A percentile compares a stretch with the other conserved stretches of the same genome.
Conservation (phyloP, 2,113 vertebrate species). For the Strix uralensis region DNA sequence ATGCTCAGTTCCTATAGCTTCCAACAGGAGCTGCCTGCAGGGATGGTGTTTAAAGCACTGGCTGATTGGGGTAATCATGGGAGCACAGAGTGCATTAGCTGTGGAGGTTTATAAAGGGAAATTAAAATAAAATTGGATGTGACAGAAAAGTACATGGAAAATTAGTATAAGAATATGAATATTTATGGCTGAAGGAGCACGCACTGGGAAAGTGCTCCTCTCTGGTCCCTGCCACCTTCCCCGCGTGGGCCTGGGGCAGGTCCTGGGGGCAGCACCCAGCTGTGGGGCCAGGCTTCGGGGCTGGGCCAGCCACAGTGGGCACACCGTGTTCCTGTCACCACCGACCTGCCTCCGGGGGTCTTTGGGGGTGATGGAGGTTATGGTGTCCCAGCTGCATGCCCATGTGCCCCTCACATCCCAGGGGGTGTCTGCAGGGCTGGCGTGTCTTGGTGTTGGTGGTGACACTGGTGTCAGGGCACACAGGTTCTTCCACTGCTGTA, state of each 20-base stretch:
- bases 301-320: neutral
- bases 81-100: constrained; percentile 66
- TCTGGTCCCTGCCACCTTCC: neutral
- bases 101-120: constrained; percentile 68
- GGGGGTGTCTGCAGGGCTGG: neutral
- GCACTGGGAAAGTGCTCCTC: neutral
- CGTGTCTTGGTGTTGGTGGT: rapidly evolving
- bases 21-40: constrained; percentile 58
- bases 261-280: neutral
- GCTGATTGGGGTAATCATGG: constrained; percentile 72
- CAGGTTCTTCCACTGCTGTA: rapidly evolving
- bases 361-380: neutral
- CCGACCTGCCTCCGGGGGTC: rapidly evolving
- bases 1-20: constrained; percentile 7
- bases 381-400: rapidly evolving
- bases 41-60: constrained; percentile 61
- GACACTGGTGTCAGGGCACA: rapidly evolving
- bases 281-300: neutral
- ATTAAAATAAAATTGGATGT: constrained; percentile 74
- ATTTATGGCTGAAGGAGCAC: constrained; percentile 47
- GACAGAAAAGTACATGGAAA: constrained; percentile 72
- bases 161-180: constrained; percentile 70
- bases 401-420: rapidly evolving
- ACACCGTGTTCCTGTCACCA: rapidly evolving
- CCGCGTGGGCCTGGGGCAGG: rapidly evolving